phyloP scores from a whole-genome alignment of 2,113 vertebrate genomes.

The Indri indri region DNA sequence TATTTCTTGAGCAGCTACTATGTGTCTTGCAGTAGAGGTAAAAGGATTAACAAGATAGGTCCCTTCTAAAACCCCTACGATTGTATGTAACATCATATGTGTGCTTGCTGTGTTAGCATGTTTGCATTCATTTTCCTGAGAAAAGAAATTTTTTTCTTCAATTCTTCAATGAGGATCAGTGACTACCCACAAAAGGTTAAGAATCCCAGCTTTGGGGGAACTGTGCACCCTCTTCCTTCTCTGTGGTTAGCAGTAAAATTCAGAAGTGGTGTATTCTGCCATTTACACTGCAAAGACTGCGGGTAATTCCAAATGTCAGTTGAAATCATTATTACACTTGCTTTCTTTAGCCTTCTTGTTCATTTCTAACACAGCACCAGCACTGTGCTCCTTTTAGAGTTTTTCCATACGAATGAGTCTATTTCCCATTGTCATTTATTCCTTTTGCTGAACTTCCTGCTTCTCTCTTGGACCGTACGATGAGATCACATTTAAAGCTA shows the following conservation, averaged over 20 bases:
- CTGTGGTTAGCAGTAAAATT: neutral
- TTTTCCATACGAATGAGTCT: neutral
- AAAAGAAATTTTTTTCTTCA: neutral
- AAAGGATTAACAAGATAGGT: neutral
- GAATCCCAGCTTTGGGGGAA: neutral
- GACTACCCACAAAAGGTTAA: neutral
- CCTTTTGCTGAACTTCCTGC: slow-evolving; percentile 12
- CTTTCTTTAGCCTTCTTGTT: neutral
- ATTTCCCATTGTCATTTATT: slow-evolving; percentile 8
- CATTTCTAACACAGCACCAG: neutral
- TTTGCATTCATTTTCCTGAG: neutral
- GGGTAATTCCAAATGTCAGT: slow-evolving; percentile 33
- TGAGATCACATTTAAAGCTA: slow-evolving; percentile 39
- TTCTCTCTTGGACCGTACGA: neutral
- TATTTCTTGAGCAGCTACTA: neutral
- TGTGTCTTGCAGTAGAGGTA: neutral
- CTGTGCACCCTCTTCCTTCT: neutral
- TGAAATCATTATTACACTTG: neutral
- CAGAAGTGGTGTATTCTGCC: neutral
- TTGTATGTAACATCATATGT: too few species aligned
- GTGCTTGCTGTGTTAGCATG: neutral
- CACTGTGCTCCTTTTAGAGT: neutral
- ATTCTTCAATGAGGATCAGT: neutral
- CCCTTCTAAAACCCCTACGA: neutral
- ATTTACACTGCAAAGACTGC: neutral